Base-by-base conservation (phyloP, 2,797 vertebrate species). In the Acridotheres tristis region DNA sequence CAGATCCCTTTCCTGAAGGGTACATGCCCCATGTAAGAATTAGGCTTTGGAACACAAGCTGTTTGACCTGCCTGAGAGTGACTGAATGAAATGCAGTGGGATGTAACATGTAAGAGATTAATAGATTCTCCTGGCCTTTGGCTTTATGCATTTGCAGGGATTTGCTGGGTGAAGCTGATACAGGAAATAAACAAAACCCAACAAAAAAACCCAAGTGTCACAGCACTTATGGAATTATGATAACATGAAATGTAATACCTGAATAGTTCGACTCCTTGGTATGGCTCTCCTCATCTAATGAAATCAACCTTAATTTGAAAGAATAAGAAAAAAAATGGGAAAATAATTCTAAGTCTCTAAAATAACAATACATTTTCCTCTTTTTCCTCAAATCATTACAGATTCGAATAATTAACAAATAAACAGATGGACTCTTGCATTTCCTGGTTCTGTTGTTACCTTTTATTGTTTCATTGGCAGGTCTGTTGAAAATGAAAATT, bases 301-400 rank as follows among this genome's bases (percentile, higher is more conserved):
- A 98, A 97, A 99, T 98, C 91, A 99, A 98, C 97, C 99, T 99
- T 94, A 50, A 96, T 97, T 96, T 85, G 63, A 94, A 96, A 90
- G 73, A 94, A 74, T 34, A 88, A 81, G 76, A 85, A 96, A 89
- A 88, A 36, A 51, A 68, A 1, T 32, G 48, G 62, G 32, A 65
- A 91, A 83, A 68, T n/a, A 69, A 90, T 75, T 85, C 27, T 58
- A 81, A 67, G 12, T 14, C 10, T 53, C 61, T 22, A 63, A 25
- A 87, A 79, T 42, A 93, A 38, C 27, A 88, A 43, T 10, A n/a
- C 3, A 40, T 69, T 61, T 63, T 30, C 42, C n/a, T 71, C 48
- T 74, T 86, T 83, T 82, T 85, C 38, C 43, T 81, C 50, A 78
- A 66, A 61, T 68, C 5, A 30, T 48, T 80, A 71, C 12, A 82